Evolutionary conservation across 2,113 vertebrate genomes (phyloP).

Genomic region (Pogonocichla stellata): DNA sequence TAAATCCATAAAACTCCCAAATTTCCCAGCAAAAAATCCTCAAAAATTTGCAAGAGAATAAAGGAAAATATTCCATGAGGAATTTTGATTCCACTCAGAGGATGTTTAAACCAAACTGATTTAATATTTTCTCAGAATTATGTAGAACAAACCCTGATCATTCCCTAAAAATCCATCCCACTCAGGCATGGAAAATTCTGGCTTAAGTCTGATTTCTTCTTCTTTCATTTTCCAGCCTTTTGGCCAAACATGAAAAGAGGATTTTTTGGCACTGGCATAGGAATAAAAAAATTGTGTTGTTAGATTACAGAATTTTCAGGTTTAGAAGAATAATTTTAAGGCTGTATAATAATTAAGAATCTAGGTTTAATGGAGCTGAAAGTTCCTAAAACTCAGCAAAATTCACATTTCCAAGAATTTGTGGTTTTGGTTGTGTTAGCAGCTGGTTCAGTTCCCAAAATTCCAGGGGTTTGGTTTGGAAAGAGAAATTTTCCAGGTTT

Average conservation of each 20-base stretch:
- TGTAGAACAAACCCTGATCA: not conserved
- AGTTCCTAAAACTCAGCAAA: not conserved
- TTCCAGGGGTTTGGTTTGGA: not conserved
- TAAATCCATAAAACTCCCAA: no score
- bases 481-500: not conserved
- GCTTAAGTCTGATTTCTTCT: not conserved
- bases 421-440: not conserved
- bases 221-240: not conserved
- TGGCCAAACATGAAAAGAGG: not conserved
- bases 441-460: not conserved
- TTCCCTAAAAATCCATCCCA: not conserved
- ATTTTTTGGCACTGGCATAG: not conserved
- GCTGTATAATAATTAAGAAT: not conserved
- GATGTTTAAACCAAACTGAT: not conserved
- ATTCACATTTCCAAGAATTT: not conserved
- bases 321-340: not conserved
- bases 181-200: not conserved
- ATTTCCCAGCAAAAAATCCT: no score
- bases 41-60: no score
- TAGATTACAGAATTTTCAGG: not conserved
- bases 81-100: not conserved
- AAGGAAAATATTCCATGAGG: not conserved
- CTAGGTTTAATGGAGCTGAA: not conserved
- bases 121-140: not conserved
- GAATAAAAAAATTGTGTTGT: not conserved